These are phyloP conservation scores for Philopotamus ludificatus DNA, from an alignment of 1,140 invertebrate genomes.

Conservation along the genomic window DNA sequence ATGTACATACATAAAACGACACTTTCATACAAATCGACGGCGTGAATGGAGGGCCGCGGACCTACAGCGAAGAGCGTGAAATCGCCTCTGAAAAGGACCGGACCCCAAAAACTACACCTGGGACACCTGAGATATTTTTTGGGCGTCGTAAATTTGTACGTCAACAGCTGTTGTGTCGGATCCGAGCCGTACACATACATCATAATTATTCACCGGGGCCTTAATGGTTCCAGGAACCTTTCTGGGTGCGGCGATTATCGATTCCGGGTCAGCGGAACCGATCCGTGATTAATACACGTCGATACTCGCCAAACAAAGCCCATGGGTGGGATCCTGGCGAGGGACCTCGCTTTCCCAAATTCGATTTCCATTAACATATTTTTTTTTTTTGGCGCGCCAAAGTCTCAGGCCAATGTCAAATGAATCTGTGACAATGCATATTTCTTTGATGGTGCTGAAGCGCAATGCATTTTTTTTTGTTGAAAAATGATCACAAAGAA, in stretches of 20 bases:
- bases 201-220: conserved; percentile 25
- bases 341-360: background rate
- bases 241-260: conserved; percentile 1
- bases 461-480: no score
- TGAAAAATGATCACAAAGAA: no score
- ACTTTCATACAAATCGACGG: conserved; percentile 17
- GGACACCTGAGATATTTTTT: conserved; percentile 24
- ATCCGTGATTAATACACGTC: conserved; percentile 37
- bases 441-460: background rate
- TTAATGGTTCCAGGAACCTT: conserved; percentile 23
- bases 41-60: conserved; percentile 13
- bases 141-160: conserved; percentile 38
- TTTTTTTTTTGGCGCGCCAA: conserved; percentile 8
- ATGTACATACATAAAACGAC: no score
- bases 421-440: background rate
- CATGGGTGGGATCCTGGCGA: conserved; percentile 6
- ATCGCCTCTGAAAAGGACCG: conserved; percentile 33
- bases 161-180: conserved; percentile 36
- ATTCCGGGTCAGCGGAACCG: conserved; percentile 33
- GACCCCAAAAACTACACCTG: conserved; percentile 31
- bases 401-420: background rate
- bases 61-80: conserved; percentile 41
- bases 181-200: conserved; percentile 15
- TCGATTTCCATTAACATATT: conserved; percentile 16
- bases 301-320: conserved; percentile 26